Evolutionary conservation across 2,113 vertebrate genomes (phyloP), one percentile per base, ranked within the genome.

Genomic region (Cavia aperea): DNA sequence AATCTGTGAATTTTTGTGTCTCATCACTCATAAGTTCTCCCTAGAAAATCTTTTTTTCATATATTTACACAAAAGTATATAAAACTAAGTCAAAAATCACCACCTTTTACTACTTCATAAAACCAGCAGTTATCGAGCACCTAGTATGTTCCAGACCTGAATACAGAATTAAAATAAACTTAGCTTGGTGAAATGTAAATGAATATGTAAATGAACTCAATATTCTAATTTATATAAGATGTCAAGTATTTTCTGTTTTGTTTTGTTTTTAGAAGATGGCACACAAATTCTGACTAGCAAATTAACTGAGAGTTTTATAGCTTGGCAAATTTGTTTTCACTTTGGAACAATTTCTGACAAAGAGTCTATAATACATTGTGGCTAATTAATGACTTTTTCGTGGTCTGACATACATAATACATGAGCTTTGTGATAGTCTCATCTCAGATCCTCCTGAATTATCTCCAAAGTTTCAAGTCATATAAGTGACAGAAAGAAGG

Each of bases 321-420:
- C 81, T 84, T 84, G 60, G 63, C 73, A 95, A 94, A 85, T 90
- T 86, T 92, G 88, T 96, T 94, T 96, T 90, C 82, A 89, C 90
- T 95, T 94, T 63, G 92, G 68, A 63, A 94, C 89, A 92, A 94
- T 93, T 92, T 94, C 92, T 93, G 75, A 94, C 81, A 88, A 90
- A 75, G 33, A 93, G 26, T 91, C 86, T 70, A 72, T 88, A 95
- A 90, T 63, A 86, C 79, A 46, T 23, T 90, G 79, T 83, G 78
- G 90, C 62, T 96, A 94, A 95, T 95, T 93, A 96, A 95, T 88
- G 89, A 81, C 77, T 58, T 79, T 86, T 89, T 24, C 49, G 95
- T 95, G 81, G 90, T 46, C 19, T 94, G 78, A 95, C 78, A 96
- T 90, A 90, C 39, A 95, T 90, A 92, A 95, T 79, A 81, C 90